phyloP scores from a whole-genome alignment of 1,140 invertebrate genomes.

The Acromyrmex heyeri region DNA sequence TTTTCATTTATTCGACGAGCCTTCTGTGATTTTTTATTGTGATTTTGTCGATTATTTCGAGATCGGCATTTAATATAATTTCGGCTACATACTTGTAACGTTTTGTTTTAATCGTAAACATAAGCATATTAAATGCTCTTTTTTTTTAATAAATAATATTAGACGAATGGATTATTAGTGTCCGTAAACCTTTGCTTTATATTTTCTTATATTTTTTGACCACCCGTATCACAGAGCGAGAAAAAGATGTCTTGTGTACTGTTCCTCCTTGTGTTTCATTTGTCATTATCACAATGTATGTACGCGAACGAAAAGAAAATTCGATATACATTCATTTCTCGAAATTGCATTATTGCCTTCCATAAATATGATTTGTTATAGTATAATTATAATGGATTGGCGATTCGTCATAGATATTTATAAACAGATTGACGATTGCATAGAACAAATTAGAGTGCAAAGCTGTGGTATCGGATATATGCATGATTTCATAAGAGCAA shows the following conservation, averaged over 20 bases:
- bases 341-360: slow-evolving; percentile 67
- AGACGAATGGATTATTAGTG: neutral
- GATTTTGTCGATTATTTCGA: neutral
- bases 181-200: slow-evolving; percentile 34
- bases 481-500: slow-evolving; percentile 13
- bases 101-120: slow-evolving; percentile 46
- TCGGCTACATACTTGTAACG: neutral
- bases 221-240: slow-evolving; percentile 59
- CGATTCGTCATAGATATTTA: slow-evolving; percentile 37
- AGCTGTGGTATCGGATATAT: slow-evolving; percentile 5
- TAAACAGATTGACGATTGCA: neutral
- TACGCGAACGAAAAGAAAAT: neutral
- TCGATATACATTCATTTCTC: slow-evolving; percentile 18
- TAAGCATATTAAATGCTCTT: slow-evolving; percentile 25
- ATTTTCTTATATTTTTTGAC: slow-evolving; percentile 24
- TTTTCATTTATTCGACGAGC: slow-evolving; percentile 50
- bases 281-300: slow-evolving; percentile 29
- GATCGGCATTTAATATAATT: neutral
- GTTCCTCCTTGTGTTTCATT: slow-evolving; percentile 57
- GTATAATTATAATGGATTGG: neutral
- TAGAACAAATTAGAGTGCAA: slow-evolving; percentile 19
- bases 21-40: slow-evolving; percentile 50
- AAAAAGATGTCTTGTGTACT: slow-evolving; percentile 55
- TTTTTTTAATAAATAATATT: slow-evolving; percentile 47
- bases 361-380: slow-evolving; percentile 36